Base-by-base conservation (phyloP, 2,113 vertebrate species). In the Rhinolophus ferrumequinum region DNA sequence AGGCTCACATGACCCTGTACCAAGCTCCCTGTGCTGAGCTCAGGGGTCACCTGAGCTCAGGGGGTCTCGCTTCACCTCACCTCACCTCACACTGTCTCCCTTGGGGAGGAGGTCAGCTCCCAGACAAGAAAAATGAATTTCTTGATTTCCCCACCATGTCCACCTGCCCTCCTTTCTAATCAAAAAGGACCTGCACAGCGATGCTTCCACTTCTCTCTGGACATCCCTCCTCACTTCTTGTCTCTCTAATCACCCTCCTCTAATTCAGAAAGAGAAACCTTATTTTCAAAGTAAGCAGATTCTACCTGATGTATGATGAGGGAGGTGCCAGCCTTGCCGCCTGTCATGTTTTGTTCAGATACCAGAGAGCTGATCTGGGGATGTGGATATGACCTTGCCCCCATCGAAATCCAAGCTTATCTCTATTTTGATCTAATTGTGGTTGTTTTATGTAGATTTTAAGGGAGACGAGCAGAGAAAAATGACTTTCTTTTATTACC, bases 401-500 rank as follows among this genome's bases (percentile, higher is more conserved):
- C 41, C 50, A 52, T 12, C 1, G 0, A 64, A 41, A 60, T 22
- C 18, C 15, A 64, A 83, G 50, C 18, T 60, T 47, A 30, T 83
- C 50, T 64, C n/a, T 54, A 18, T 22, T 12, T 50, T 92, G 8
- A 66, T 18, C 66, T 67, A 58, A 44, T 28, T 30, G 14, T 5
- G 21, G 35, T 89, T 76, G 19, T 62, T 72, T 62, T 28, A 52
- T 14, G 8, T 35, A 73, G 69, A 92, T 41, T 41, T 92, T 66
- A 90, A 87, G 70, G 19, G 12, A 28, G 15, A 79, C 0, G 1
- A 88, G 22, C 52, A 58, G 38, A 96, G 38, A 79, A 88, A 75
- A 92, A 56, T 85, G 10, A 50, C 6, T 81, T 87, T 90, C 47
- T 50, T 50, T 50, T 14, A 67, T 84, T 66, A 35, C 83, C 70